These are phyloP conservation scores for Lophius americanus DNA, from an alignment of 2,797 vertebrate genomes.

Conservation along the genomic window DNA sequence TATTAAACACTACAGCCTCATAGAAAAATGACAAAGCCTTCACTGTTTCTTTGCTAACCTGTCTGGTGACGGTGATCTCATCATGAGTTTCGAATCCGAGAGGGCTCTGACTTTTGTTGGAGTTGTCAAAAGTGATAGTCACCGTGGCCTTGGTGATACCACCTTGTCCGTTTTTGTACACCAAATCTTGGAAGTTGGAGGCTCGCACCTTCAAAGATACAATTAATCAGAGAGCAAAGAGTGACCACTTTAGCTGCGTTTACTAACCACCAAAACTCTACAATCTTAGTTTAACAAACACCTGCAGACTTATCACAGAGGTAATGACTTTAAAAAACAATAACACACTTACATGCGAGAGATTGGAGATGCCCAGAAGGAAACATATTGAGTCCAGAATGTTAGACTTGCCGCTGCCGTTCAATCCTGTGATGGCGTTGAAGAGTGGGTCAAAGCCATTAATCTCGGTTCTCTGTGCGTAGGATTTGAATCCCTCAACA, in stretches of 20 bases:
- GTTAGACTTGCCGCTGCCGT: slow-evolving; percentile 98
- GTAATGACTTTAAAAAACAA: fast-evolving
- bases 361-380: slow-evolving; percentile 90
- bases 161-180: slow-evolving; percentile 96
- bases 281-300: neutral
- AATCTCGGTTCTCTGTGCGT: slow-evolving; percentile 93
- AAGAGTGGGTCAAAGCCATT: slow-evolving; percentile 91
- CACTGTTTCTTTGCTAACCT: slow-evolving; percentile 77
- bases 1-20: neutral
- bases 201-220: slow-evolving; percentile 87
- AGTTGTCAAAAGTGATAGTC: slow-evolving; percentile 95
- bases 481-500: slow-evolving; percentile 97
- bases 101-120: slow-evolving; percentile 92
- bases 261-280: too few species aligned
- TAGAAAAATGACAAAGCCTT: neutral
- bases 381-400: slow-evolving; percentile 97
- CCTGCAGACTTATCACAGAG: too few species aligned
- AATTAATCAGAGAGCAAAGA: neutral
- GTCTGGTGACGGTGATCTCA: slow-evolving; percentile 93
- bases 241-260: neutral
- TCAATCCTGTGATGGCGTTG: slow-evolving; percentile 97
- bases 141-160: slow-evolving; percentile 94
- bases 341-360: slow-evolving; percentile 85
- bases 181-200: slow-evolving; percentile 91
- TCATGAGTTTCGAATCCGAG: slow-evolving; percentile 92